Conservation (phyloP, 1,140 invertebrate genomes). For the Lepidotrigona ventralis region DNA sequence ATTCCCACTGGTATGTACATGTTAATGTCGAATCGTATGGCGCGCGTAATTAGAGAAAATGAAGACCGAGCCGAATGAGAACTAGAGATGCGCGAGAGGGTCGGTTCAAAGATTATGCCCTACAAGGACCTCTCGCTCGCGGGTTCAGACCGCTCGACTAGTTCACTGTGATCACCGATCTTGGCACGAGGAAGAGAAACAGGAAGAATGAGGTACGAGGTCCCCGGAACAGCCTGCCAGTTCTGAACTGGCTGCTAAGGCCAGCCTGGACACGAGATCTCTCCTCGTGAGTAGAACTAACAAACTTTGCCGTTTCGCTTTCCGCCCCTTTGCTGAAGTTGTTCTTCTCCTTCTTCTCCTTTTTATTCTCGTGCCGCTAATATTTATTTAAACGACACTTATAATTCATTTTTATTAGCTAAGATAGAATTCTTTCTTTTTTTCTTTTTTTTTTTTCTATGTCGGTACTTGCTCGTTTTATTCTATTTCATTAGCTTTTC, state of each 20-base stretch:
- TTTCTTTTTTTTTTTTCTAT: neutral
- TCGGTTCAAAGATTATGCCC: constrained; percentile 51
- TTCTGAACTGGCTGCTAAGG: constrained; percentile 19
- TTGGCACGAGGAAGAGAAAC: constrained; percentile 46
- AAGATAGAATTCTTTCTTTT: neutral
- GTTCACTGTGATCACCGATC: constrained; percentile 37
- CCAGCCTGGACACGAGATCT: constrained; percentile 21
- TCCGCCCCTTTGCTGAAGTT: neutral
- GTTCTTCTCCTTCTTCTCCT: neutral
- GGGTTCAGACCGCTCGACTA: constrained; percentile 37
- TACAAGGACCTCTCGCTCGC: constrained; percentile 41
- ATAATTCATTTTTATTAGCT: no score
- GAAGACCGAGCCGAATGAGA: constrained; percentile 36
- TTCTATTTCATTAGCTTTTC: no score
- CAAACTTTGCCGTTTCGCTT: neutral
- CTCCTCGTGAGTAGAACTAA: constrained; percentile 19
- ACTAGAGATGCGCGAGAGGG: constrained; percentile 23
- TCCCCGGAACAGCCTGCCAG: constrained; percentile 14
- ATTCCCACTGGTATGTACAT: neutral
- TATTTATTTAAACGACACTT: no score
- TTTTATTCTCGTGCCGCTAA: neutral
- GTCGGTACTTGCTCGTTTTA: no score
- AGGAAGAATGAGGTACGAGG: constrained; percentile 28
- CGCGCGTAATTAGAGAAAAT: constrained; percentile 46
- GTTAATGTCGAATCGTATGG: constrained; percentile 41